Evolutionary conservation across 2,888 invertebrate species (phyloP).

Genomic region (Smittia sp.): DNA sequence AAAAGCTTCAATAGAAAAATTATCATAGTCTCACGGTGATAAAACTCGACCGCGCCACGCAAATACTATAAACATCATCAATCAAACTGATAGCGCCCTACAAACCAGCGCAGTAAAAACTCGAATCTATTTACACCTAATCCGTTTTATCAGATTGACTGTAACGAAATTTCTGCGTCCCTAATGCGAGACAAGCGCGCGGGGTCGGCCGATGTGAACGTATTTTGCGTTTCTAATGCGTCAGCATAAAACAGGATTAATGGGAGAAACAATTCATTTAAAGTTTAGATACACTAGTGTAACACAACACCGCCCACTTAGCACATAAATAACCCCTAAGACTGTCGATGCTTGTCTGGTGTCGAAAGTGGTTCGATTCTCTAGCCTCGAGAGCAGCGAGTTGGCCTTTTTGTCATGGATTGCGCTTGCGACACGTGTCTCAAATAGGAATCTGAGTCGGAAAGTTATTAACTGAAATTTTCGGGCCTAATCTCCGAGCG

Average conservation of each 20-base stretch:
- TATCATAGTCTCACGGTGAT: slow-evolving; percentile 35
- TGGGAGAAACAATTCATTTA: slow-evolving; percentile 37
- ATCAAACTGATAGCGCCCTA: slow-evolving; percentile 37
- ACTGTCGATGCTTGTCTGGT: slow-evolving; percentile 18
- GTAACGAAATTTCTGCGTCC: slow-evolving; percentile 35
- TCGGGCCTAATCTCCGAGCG: neutral
- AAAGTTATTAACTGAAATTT: slow-evolving; percentile 36
- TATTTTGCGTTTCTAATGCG: slow-evolving; percentile 31
- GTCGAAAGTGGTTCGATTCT: slow-evolving; percentile 18
- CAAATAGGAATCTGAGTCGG: slow-evolving; percentile 35
- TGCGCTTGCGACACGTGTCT: slow-evolving; percentile 28
- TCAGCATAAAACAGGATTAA: slow-evolving; percentile 39
- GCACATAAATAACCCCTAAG: slow-evolving; percentile 35
- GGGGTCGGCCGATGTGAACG: neutral
- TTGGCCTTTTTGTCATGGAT: slow-evolving; percentile 33
- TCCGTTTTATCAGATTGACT: slow-evolving; percentile 40
- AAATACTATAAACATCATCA: slow-evolving; percentile 28
- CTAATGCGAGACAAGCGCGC: slow-evolving; percentile 6
- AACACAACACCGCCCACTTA: slow-evolving; percentile 39
- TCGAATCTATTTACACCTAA: slow-evolving; percentile 41
- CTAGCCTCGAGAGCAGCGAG: neutral
- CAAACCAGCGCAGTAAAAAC: slow-evolving; percentile 23
- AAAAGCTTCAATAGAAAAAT: slow-evolving; percentile 18
- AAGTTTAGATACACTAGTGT: slow-evolving; percentile 25
- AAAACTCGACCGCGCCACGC: neutral